These are phyloP conservation scores for Platanista minor DNA, from an alignment of 2,113 vertebrate species.

Conservation along the genomic window DNA sequence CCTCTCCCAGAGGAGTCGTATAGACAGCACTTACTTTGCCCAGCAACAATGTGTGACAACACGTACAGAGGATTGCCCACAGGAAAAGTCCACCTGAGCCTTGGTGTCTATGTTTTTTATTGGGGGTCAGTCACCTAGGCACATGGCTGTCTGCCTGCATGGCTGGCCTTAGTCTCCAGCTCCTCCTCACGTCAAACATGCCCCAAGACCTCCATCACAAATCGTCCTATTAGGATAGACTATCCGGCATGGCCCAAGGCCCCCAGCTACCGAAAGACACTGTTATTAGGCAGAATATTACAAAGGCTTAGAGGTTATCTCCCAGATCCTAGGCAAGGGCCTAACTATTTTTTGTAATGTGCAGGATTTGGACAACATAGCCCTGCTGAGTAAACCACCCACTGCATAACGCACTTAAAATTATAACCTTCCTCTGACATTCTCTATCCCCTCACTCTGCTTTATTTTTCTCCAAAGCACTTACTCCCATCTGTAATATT, in stretches of 20 bases:
- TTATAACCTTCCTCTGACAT: background rate
- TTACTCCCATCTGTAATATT: background rate
- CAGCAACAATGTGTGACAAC: background rate
- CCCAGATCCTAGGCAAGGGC: background rate
- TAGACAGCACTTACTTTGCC: background rate
- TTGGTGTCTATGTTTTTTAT: background rate
- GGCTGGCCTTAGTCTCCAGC: background rate
- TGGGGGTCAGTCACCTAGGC: background rate
- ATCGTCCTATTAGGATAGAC: background rate
- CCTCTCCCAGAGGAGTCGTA: background rate
- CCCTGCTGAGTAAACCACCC: background rate
- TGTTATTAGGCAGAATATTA: background rate
- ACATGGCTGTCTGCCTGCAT: background rate
- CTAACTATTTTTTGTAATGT: background rate
- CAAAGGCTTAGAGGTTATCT: background rate
- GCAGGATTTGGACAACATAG: background rate
- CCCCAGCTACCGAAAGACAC: background rate
- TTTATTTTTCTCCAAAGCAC: background rate
- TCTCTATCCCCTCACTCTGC: background rate
- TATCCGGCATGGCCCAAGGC: background rate
- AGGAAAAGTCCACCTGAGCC: background rate
- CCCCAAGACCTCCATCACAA: too few relatives aligned
- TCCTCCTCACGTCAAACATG: background rate
- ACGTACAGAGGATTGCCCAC: rapidly evolving
- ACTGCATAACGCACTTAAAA: background rate